Evolutionary conservation across 2,797 vertebrate species (phyloP).

Genomic region (Cygnus olor): DNA sequence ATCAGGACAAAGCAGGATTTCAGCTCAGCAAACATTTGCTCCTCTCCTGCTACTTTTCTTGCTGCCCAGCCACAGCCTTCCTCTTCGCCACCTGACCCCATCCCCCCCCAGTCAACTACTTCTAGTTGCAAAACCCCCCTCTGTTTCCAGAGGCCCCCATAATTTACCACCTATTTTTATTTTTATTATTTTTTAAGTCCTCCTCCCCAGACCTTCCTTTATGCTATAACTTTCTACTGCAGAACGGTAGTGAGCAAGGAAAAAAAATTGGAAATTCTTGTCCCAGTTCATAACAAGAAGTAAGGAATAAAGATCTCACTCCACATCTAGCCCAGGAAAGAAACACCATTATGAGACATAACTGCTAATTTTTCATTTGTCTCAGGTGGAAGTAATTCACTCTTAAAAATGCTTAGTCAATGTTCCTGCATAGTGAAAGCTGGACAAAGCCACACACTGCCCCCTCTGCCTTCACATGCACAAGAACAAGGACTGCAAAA

Average conservation of each 20-base stretch:
- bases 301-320: not conserved
- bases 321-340: not conserved
- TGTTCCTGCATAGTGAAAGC: not conserved
- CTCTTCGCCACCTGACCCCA: not conserved
- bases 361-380: not conserved
- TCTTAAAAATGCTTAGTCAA: not conserved
- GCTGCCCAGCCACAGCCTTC: not conserved
- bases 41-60: not conserved
- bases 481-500: fast-evolving
- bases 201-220: not conserved
- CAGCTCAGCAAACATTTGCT: not conserved
- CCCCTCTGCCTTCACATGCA: fast-evolving
- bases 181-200: no score
- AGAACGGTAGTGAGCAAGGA: not conserved
- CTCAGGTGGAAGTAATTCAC: not conserved
- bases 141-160: not conserved
- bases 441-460: fast-evolving
- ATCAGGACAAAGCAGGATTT: not conserved
- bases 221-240: fast-evolving
- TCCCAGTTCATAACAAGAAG: not conserved
- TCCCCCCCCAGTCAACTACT: not conserved
- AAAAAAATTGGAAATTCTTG: not conserved
- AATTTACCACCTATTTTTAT: fast-evolving
- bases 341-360: fast-evolving
- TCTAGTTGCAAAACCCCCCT: not conserved